These are phyloP conservation scores for Luscinia luscinia DNA, from an alignment of 2,797 vertebrate species.

Conservation along the genomic window DNA sequence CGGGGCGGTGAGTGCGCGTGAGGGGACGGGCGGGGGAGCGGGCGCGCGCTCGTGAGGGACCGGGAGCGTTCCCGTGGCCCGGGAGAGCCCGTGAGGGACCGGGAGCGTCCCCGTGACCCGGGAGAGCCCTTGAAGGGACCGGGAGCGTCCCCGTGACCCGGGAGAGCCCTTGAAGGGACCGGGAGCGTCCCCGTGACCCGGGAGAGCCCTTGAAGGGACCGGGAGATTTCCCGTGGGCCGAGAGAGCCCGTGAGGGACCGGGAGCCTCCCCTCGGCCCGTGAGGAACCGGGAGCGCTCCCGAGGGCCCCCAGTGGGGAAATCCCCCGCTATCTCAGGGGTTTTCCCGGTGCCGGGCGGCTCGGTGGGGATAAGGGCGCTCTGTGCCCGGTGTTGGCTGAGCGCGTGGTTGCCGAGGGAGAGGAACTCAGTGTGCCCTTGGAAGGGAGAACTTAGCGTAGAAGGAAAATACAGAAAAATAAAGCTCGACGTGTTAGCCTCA, in stretches of 20 bases:
- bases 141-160: too few species aligned
- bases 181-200: background rate
- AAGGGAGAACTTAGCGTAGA: background rate
- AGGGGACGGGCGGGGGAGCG: background rate
- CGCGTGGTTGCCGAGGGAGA: accelerated
- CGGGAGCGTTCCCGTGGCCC: background rate
- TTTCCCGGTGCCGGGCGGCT: background rate
- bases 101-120: background rate
- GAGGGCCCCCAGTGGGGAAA: accelerated
- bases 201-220: background rate
- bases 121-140: background rate
- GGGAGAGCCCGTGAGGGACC: background rate
- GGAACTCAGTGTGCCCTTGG: background rate
- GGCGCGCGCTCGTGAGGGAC: background rate
- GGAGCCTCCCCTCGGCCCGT: too few species aligned
- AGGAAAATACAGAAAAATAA: accelerated
- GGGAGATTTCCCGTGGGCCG: background rate
- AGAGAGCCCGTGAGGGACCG: background rate
- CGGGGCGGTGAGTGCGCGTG: background rate
- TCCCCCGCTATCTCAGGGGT: accelerated
- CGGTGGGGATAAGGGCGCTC: background rate
- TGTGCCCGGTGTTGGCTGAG: background rate
- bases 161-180: too few species aligned
- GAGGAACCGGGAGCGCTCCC: background rate
- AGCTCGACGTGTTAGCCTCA: background rate